Evolutionary conservation across 2,888 invertebrate genomes (phyloP), one percentile per base, ranked within the genome.

Genomic region (Encarsia formosa): DNA sequence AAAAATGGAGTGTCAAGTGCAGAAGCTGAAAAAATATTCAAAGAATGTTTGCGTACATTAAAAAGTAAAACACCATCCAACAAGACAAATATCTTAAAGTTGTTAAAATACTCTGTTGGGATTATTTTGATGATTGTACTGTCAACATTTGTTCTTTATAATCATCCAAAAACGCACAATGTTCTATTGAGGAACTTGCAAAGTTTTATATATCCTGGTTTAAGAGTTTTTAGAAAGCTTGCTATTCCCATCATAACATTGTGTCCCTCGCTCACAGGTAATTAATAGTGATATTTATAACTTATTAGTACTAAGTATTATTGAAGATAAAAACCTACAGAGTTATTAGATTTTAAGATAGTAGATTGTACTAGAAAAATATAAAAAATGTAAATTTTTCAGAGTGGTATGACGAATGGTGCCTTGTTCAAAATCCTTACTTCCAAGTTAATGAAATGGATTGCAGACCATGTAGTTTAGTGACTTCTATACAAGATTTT

Each of bases 341-440:
- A n/a, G n/a, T n/a, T n/a, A n/a, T n/a, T n/a, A n/a, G n/a, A n/a
- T n/a, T n/a, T n/a, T n/a, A n/a, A n/a, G n/a, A n/a, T n/a, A n/a
- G n/a, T n/a, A n/a, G n/a, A n/a, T n/a, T n/a, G n/a, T n/a, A n/a
- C n/a, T n/a, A n/a, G n/a, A n/a, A n/a, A n/a, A n/a, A n/a, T n/a
- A n/a, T n/a, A n/a, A n/a, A n/a, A n/a, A n/a, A n/a, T 68, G 18
- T 31, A 37, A 22, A 22, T 47, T 41, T 81, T 73, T 62, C 76
- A 82, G 90, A 85, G 70, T 80, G 85, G 37, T 91, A 92, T 65
- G 90, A 91, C 76, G 91, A 91, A 74, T 85, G 87, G 65, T 92
- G 91, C 69, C 76, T 92, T 31, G 75, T 91, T 61, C 84, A 86
- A 68, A 92, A 92, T 75, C 91, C 91, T 13, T 88, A 85, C 68